phyloP scores from a whole-genome alignment of 2,113 vertebrate genomes.

The Bucco capensis region DNA sequence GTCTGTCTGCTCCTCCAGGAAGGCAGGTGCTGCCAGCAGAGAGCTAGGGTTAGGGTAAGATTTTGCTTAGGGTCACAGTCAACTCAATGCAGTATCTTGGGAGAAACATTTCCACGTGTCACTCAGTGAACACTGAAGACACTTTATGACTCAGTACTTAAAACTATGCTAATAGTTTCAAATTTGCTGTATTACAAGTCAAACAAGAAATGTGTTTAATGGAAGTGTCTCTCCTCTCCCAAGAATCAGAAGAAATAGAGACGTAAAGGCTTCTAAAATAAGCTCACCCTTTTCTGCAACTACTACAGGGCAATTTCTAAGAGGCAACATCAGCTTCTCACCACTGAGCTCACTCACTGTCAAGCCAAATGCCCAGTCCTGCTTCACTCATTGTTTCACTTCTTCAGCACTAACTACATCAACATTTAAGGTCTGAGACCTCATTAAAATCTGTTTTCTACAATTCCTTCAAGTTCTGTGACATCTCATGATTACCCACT shows the following conservation, averaged over 20 bases:
- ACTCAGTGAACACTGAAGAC: not conserved
- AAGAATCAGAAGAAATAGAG: not conserved
- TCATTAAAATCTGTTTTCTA: slow-evolving; percentile 8
- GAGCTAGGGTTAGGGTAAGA: not conserved
- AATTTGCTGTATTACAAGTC: not conserved
- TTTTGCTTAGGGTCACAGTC: not conserved
- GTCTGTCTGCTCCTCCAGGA: not conserved
- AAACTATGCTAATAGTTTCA: not conserved
- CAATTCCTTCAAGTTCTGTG: slow-evolving; percentile 37
- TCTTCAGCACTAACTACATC: not conserved
- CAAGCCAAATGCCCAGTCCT: not conserved
- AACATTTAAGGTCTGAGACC: not conserved
- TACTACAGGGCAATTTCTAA: not conserved
- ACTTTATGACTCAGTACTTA: not conserved
- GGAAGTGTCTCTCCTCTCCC: not conserved
- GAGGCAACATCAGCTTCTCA: not conserved
- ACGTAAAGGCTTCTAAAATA: not conserved
- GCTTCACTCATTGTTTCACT: not conserved
- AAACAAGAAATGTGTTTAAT: not conserved
- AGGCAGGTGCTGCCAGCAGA: slow-evolving; percentile 4
- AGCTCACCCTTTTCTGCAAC: not conserved
- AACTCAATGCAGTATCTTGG: not conserved
- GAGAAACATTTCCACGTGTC: not conserved
- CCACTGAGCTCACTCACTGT: not conserved
- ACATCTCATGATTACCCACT: slow-evolving; percentile 7